These are phyloP conservation scores for Lobophora halterata DNA, from an alignment of 2,888 invertebrate species.

Conservation along the genomic window DNA sequence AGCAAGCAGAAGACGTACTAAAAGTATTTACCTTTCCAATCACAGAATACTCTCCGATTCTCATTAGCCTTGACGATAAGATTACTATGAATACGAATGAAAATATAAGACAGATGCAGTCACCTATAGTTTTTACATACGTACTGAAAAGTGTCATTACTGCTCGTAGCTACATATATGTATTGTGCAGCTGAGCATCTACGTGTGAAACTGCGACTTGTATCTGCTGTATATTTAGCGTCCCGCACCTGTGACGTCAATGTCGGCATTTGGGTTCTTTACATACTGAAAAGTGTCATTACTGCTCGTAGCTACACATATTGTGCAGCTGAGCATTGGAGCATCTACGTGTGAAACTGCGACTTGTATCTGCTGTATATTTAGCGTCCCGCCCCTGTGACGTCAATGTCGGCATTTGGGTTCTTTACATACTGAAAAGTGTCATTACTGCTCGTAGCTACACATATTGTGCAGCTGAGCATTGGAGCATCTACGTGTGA, in stretches of 20 bases:
- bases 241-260: slow-evolving; percentile 68
- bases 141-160: no score
- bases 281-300: no score
- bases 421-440: no score
- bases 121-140: no score
- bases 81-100: no score
- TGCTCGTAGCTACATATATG: neutral
- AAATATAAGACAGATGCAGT: no score
- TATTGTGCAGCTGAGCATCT: neutral
- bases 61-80: no score
- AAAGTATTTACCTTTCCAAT: no score
- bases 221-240: slow-evolving; percentile 57
- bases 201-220: neutral
- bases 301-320: neutral
- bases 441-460: neutral
- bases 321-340: neutral
- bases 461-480: neutral
- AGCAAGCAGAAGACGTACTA: no score
- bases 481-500: neutral
- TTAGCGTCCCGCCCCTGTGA: slow-evolving; percentile 63
- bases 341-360: neutral
- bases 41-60: no score
- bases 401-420: slow-evolving; percentile 74
- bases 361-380: no score
- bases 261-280: slow-evolving; percentile 72